These are phyloP conservation scores for Noctua janthe DNA, from an alignment of 2,888 invertebrate genomes.

Conservation along the genomic window DNA sequence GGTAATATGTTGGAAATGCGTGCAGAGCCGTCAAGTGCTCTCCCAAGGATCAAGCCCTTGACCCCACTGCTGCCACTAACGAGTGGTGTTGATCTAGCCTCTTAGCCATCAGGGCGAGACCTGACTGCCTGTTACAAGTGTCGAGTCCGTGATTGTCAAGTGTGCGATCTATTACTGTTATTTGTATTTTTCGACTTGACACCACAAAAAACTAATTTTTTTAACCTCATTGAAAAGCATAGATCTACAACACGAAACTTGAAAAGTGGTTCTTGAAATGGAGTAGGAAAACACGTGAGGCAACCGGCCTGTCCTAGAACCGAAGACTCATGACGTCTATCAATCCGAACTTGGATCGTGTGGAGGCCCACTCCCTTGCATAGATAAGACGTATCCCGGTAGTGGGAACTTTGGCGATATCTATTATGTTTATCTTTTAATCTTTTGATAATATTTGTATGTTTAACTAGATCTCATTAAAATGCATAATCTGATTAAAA, in stretches of 20 bases:
- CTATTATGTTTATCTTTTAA: neutral
- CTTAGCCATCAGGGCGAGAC: constrained; percentile 17
- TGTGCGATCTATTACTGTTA: neutral
- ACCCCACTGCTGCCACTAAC: constrained; percentile 47
- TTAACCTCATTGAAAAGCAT: neutral
- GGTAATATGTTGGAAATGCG: neutral
- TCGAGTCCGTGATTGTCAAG: neutral
- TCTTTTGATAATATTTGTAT: neutral
- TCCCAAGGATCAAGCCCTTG: constrained; percentile 41
- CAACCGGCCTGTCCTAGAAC: neutral
- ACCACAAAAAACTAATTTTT: neutral
- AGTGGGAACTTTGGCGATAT: neutral
- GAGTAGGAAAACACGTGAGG: neutral
- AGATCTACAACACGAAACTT: neutral
- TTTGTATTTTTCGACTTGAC: neutral
- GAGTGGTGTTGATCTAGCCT: constrained; percentile 54
- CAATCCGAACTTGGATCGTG: neutral
- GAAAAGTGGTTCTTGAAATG: neutral
- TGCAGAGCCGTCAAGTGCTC: constrained; percentile 21
- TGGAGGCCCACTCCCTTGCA: neutral
- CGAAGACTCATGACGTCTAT: neutral
- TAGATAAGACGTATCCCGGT: neutral
- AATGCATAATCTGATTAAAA: neutral
- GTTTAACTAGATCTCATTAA: neutral
- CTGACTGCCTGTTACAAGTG: neutral